Evolutionary conservation across 2,888 invertebrate genomes (phyloP).

Genomic region (Alcis repandata): DNA sequence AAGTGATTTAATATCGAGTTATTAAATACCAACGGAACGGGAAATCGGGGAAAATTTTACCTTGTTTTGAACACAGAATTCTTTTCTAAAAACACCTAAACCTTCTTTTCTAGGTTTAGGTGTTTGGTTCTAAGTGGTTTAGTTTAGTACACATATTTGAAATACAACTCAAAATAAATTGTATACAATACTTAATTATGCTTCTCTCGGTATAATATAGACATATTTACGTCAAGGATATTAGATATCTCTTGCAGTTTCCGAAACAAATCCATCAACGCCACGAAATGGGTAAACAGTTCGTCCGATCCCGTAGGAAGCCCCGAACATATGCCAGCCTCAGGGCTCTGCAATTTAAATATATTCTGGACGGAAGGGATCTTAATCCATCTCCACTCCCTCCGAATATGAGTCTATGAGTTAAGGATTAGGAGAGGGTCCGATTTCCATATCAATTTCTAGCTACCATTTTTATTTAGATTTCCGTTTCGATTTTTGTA

Average conservation of each 20-base stretch:
- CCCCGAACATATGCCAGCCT: slow-evolving; percentile 19
- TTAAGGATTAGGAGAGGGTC: slow-evolving; percentile 34
- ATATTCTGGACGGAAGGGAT: slow-evolving; percentile 32
- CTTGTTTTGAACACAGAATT: neutral
- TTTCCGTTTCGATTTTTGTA: neutral
- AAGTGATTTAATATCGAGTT: neutral
- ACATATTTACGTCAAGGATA: neutral
- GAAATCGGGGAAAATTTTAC: neutral
- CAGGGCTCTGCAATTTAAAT: slow-evolving; percentile 24
- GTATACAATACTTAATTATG: too few species aligned
- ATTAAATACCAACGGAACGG: neutral
- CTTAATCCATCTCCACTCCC: slow-evolving; percentile 27
- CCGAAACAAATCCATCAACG: slow-evolving; percentile 28
- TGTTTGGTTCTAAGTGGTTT: too few species aligned
- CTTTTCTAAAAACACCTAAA: too few species aligned
- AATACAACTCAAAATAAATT: too few species aligned
- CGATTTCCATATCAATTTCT: slow-evolving; percentile 25
- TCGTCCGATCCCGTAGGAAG: slow-evolving; percentile 18
- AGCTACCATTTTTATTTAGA: neutral
- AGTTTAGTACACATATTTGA: too few species aligned
- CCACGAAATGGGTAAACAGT: slow-evolving; percentile 20
- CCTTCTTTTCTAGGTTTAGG: too few species aligned
- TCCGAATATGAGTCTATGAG: slow-evolving; percentile 22
- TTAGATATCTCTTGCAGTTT: neutral
- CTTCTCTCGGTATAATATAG: neutral